Conservation (phyloP, 2,113 vertebrate species). For the Oxygymnocypris stewartii region DNA sequence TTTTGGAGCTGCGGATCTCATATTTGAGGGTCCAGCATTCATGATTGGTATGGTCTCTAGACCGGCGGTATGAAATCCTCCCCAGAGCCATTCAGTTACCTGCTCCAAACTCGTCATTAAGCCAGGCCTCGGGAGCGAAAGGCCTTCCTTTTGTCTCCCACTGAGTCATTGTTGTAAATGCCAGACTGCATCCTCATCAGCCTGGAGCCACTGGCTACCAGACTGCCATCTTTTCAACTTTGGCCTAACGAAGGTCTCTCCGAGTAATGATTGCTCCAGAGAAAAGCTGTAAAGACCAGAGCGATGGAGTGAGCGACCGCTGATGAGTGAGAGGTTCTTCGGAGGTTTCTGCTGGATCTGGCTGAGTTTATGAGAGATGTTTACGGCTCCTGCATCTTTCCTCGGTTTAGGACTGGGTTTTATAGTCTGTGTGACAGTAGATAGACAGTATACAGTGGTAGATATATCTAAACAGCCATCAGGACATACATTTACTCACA, state of each 20-base stretch:
- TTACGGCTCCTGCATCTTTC: too few species aligned
- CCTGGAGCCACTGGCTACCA: conserved; percentile 44
- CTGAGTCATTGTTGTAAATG: conserved; percentile 70
- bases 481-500: too few species aligned
- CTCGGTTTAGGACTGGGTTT: neutral
- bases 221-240: conserved; percentile 55
- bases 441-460: neutral
- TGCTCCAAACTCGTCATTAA: conserved; percentile 61
- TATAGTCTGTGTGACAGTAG: neutral
- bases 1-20: neutral
- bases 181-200: conserved; percentile 58
- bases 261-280: neutral
- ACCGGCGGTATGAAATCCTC: conserved; percentile 30
- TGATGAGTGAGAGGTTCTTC: neutral
- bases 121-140: conserved; percentile 36
- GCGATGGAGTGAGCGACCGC: neutral
- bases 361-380: conserved; percentile 10
- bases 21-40: neutral
- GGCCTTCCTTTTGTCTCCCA: conserved; percentile 54
- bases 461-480: too few species aligned
- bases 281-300: conserved; percentile 25
- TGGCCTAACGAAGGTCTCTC: conserved; percentile 44
- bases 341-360: neutral
- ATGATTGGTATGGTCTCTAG: neutral
- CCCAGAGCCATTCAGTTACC: conserved; percentile 42